Percentiles rank a stretch among this genome's conserved stretches.
These are phyloP conservation scores for Sinella curviseta DNA, from an alignment of 1,140 invertebrate species.

Conservation along the genomic window DNA sequence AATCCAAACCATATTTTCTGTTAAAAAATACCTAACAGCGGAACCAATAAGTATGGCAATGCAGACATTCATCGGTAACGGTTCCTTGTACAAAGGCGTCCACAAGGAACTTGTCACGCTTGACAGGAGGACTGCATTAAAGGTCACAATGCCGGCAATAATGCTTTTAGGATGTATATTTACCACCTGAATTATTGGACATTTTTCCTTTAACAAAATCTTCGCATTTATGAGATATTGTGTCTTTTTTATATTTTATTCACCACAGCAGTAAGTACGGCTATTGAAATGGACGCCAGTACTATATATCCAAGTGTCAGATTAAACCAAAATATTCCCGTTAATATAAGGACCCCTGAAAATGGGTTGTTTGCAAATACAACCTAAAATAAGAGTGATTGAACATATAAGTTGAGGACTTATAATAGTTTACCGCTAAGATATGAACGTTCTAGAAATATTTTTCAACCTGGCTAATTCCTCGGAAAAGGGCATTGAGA, in stretches of 20 bases:
- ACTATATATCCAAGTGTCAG: slow-evolving; percentile 48
- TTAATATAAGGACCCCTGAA: slow-evolving; percentile 54
- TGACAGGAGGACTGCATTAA: background rate
- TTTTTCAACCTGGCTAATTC: slow-evolving; percentile 55
- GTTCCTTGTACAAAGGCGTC: background rate
- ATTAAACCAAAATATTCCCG: slow-evolving; percentile 48
- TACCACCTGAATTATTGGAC: background rate
- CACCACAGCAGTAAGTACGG: background rate
- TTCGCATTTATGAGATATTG: too few species aligned
- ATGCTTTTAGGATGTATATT: background rate
- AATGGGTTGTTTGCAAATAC: slow-evolving; percentile 57
- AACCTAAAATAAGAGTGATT: slow-evolving; percentile 52
- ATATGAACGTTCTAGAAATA: too few species aligned
- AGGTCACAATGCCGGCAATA: background rate
- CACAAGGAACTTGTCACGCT: background rate
- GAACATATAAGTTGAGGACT: too few species aligned
- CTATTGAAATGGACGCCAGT: background rate
- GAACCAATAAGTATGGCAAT: background rate
- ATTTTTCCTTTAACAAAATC: background rate
- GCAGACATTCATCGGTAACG: background rate
- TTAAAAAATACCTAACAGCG: background rate
- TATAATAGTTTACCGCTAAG: too few species aligned
- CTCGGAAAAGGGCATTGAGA: slow-evolving; percentile 53
- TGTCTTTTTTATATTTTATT: too few species aligned
- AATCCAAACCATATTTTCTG: background rate